Conservation (phyloP, 2,888 invertebrate species). For the Deilephila porcellus region DNA sequence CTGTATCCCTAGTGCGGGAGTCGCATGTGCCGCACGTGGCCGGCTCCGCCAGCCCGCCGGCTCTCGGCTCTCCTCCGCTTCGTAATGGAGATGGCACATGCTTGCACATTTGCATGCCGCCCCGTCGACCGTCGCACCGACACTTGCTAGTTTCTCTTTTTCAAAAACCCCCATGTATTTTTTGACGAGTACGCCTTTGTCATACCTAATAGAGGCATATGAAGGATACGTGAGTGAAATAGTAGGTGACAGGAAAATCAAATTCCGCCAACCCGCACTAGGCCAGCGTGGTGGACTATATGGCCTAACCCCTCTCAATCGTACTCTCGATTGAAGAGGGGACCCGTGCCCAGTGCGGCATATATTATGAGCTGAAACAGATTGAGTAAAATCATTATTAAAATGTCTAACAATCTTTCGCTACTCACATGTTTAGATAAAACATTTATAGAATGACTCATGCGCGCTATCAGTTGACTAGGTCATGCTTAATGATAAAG, state of each 20-base stretch:
- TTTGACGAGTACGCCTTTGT: neutral
- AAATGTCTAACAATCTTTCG: neutral
- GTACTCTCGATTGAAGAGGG: no score
- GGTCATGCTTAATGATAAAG: conserved; percentile 6
- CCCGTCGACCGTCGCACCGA: conserved; percentile 27
- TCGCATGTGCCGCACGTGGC: conserved; percentile 66
- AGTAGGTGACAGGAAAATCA: neutral
- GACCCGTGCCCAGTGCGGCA: no score
- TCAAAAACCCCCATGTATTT: neutral
- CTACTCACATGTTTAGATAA: neutral
- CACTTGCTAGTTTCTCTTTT: conserved; percentile 30
- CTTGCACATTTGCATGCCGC: conserved; percentile 56
- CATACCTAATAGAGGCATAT: neutral
- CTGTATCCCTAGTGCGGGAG: conserved; percentile 49
- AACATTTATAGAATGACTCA: neutral
- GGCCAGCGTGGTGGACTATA: no score
- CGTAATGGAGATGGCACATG: conserved; percentile 60
- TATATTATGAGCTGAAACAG: no score
- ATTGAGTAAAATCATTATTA: neutral
- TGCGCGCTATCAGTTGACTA: neutral
- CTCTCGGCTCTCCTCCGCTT: conserved; percentile 46
- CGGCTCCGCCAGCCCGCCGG: conserved; percentile 44
- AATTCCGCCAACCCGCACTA: no score
- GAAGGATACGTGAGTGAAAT: neutral
- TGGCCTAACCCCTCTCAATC: no score